Evolutionary conservation across 2,888 invertebrate genomes (phyloP).

Genomic region (Rhodophaea formosa): DNA sequence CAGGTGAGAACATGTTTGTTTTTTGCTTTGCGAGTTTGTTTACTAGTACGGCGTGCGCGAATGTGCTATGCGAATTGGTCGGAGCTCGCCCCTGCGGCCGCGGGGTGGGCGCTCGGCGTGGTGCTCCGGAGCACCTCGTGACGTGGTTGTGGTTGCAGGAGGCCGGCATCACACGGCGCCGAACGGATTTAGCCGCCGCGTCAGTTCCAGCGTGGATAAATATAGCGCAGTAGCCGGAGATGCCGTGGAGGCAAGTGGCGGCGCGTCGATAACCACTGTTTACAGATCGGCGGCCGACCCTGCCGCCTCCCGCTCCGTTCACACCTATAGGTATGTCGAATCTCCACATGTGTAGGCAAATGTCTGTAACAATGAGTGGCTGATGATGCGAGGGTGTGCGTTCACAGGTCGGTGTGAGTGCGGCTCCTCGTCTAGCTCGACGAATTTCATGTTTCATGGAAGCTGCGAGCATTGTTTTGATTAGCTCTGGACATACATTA

Average conservation of each 20-base stretch:
- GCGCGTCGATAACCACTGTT: conserved; percentile 77
- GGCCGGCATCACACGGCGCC: conserved; percentile 73
- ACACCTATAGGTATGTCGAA: conserved; percentile 71
- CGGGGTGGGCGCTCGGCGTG: conserved; percentile 38
- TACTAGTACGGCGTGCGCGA: conserved; percentile 52
- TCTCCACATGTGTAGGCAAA: conserved; percentile 50
- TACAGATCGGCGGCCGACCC: conserved; percentile 77
- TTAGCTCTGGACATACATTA: conserved; percentile 40
- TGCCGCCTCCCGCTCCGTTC: conserved; percentile 71
- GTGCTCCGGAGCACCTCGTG: conserved; percentile 60
- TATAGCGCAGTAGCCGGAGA: conserved; percentile 75
- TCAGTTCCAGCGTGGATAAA: conserved; percentile 76
- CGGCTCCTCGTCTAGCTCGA: conserved; percentile 21
- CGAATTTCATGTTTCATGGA: conserved; percentile 34
- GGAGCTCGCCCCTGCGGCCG: conserved; percentile 46
- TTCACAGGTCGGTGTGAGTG: conserved; percentile 22
- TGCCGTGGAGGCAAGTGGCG: conserved; percentile 74
- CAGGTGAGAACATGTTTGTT: conserved; percentile 54
- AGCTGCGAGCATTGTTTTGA: conserved; percentile 41
- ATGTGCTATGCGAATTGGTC: conserved; percentile 61
- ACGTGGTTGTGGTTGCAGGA: conserved; percentile 79
- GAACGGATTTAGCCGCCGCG: conserved; percentile 76
- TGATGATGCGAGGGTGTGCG: conserved; percentile 39
- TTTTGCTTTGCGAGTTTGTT: conserved; percentile 53
- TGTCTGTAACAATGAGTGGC: conserved; percentile 50